A percentile compares a stretch with the other conserved stretches of the same genome.
Conservation (phyloP, 2,797 vertebrate species). For the Malurus splendens region DNA sequence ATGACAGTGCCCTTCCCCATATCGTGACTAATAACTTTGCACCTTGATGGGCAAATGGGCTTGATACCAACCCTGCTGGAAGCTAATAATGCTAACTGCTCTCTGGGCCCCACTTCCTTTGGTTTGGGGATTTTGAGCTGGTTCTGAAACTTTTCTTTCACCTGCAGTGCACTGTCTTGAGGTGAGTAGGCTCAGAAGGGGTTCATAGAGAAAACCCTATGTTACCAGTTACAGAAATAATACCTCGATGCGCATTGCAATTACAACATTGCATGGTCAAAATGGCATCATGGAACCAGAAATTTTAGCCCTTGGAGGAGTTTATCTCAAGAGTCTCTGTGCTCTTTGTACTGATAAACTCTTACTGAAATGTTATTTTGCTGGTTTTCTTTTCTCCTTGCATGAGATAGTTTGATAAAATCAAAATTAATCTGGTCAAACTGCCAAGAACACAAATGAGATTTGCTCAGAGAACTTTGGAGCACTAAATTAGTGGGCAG, state of each 20-base stretch:
- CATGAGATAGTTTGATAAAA: slow-evolving; percentile 45
- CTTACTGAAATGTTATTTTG: slow-evolving; percentile 35
- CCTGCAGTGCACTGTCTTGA: slow-evolving; percentile 36
- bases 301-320: slow-evolving; percentile 45
- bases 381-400: slow-evolving; percentile 19
- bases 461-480: background rate
- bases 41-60: background rate
- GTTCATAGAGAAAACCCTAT: background rate
- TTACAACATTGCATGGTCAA: slow-evolving; percentile 45
- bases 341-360: slow-evolving; percentile 58
- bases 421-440: background rate
- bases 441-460: slow-evolving; percentile 1
- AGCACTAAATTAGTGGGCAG: background rate
- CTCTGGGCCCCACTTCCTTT: slow-evolving; percentile 39
- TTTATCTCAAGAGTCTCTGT: slow-evolving; percentile 45
- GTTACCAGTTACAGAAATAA: slow-evolving; percentile 3
- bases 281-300: slow-evolving; percentile 44
- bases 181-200: slow-evolving; percentile 53
- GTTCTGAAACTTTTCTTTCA: slow-evolving; percentile 51
- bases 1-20: background rate
- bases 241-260: background rate
- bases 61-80: slow-evolving; percentile 30
- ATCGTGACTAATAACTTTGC: slow-evolving; percentile 11
- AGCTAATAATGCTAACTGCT: slow-evolving; percentile 34
- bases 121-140: slow-evolving; percentile 50